Percentiles rank a stretch among this genome's conserved stretches.
These are phyloP conservation scores for Pseudococcus jackbeardsleyi DNA, from an alignment of 2,888 invertebrate genomes.

Conservation along the genomic window DNA sequence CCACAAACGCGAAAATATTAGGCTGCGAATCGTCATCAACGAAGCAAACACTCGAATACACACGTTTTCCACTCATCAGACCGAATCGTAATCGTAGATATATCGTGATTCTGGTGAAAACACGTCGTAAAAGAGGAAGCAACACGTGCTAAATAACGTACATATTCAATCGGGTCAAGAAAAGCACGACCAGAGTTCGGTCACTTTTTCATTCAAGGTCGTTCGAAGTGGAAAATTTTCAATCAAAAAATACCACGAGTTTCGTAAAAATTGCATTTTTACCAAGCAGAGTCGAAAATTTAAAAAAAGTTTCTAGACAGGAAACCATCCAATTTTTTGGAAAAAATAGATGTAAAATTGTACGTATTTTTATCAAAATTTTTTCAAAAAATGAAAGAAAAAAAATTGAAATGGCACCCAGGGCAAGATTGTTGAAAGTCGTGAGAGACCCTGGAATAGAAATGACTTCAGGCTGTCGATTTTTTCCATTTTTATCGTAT, in stretches of 20 bases:
- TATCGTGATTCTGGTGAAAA: neutral
- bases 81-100: too few relatives aligned
- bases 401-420: neutral
- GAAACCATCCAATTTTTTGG: too few relatives aligned
- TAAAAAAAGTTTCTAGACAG: too few relatives aligned
- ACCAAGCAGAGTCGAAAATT: too few relatives aligned
- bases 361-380: too few relatives aligned
- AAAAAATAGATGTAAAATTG: too few relatives aligned
- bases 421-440: neutral
- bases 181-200: neutral
- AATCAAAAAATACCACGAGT: neutral
- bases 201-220: neutral
- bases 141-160: neutral
- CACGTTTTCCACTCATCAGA: neutral
- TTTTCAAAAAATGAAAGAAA: too few relatives aligned
- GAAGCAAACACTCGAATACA: neutral
- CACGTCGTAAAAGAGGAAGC: neutral
- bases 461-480: neutral
- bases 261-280: neutral
- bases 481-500: neutral
- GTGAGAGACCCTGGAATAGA: neutral
- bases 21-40: neutral
- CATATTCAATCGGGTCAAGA: conserved; percentile 1
- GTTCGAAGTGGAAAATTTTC: neutral
- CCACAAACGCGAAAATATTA: neutral